Conservation (phyloP, 2,113 vertebrate species). For the Campylorhamphus procurvoides region DNA sequence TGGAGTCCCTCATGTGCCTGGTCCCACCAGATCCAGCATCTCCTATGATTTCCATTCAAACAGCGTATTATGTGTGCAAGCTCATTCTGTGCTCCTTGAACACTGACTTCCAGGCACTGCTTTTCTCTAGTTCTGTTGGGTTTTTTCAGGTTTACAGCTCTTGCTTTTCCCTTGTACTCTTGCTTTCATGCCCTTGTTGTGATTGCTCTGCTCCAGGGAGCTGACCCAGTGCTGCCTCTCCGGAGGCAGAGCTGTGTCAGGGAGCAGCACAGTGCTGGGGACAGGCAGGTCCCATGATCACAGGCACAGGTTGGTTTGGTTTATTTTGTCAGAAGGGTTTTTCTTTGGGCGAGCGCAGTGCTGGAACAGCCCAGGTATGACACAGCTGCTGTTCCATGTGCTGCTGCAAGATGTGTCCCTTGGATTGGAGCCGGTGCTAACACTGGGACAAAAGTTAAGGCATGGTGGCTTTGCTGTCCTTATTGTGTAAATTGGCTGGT, state of each 20-base stretch:
- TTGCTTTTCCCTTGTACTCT: background rate
- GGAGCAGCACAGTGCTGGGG: rapidly evolving
- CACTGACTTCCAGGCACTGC: background rate
- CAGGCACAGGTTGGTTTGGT: background rate
- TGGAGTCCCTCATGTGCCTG: background rate
- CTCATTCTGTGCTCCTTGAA: background rate
- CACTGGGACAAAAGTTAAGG: background rate
- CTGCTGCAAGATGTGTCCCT: rapidly evolving
- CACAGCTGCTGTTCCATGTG: rapidly evolving
- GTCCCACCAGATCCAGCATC: background rate
- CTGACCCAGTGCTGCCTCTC: rapidly evolving
- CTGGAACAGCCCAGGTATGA: background rate
- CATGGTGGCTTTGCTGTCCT: background rate
- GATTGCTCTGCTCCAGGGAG: background rate
- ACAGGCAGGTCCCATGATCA: background rate
- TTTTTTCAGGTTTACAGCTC: background rate
- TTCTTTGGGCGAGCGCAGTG: rapidly evolving
- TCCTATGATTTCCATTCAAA: background rate
- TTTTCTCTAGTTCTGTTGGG: background rate
- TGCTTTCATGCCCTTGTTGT: background rate
- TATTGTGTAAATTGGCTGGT: background rate
- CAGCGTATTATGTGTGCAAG: background rate
- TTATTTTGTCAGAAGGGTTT: background rate
- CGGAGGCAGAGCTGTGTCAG: background rate
- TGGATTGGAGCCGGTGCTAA: background rate